A percentile compares a stretch with the other conserved stretches of the same genome.
Evolutionary conservation across 2,888 invertebrate species (phyloP).

Genomic region (Agonopterix alstromeriana): DNA sequence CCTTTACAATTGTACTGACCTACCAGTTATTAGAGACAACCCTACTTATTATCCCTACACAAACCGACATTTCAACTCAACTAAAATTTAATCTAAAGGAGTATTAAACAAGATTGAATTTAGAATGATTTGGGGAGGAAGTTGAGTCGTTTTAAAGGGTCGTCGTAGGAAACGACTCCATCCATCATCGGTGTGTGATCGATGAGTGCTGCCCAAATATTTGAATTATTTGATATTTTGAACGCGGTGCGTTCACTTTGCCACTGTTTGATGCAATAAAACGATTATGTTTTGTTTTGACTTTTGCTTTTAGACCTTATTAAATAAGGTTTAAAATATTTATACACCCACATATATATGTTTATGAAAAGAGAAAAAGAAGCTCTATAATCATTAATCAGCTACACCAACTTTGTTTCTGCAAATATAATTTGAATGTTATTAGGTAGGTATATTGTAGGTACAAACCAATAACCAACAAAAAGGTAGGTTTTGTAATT

Average conservation of each 20-base stretch:
- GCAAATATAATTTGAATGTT: too few relatives aligned
- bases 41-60: constrained; percentile 11
- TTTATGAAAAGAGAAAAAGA: too few relatives aligned
- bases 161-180: constrained; percentile 38
- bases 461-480: too few relatives aligned
- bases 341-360: too few relatives aligned
- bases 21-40: constrained; percentile 48
- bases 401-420: too few relatives aligned
- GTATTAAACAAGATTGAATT: not conserved
- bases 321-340: too few relatives aligned
- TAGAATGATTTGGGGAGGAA: not conserved
- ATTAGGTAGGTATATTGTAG: too few relatives aligned
- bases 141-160: constrained; percentile 20
- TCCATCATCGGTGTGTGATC: constrained; percentile 71
- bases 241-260: constrained; percentile 27
- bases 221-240: constrained; percentile 64
- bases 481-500: too few relatives aligned
- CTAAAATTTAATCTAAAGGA: not conserved
- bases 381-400: too few relatives aligned
- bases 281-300: not conserved
- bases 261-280: constrained; percentile 22
- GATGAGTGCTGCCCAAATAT: constrained; percentile 70
- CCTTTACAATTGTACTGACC: constrained; percentile 58
- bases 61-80: not conserved
- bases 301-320: too few relatives aligned